Evolutionary conservation across 1,140 invertebrate species (phyloP), one percentile per base, ranked within the genome.

Genomic region (Branchinecta lindahli): DNA sequence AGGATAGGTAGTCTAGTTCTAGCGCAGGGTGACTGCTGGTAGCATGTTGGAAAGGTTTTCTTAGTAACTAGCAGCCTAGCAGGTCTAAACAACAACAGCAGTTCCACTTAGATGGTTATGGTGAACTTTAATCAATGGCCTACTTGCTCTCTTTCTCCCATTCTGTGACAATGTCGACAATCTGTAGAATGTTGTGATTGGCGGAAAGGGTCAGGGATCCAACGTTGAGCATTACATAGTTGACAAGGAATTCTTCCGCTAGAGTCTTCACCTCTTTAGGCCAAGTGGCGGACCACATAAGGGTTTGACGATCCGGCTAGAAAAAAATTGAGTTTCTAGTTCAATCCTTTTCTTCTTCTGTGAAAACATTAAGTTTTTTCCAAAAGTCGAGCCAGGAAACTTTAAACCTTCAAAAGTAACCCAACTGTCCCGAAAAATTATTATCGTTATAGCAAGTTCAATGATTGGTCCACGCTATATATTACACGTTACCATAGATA

Each of bases 101-200:
- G 33, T 33, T 33, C 33, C 33, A 33, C 5, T 33, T 33, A 1
- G 33, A 33, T 33, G 33, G 33, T 5, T 33, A 5, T 33, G 33
- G 33, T 33, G 5, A 33, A 5, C 33, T 33, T 33, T 33, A 33
- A 33, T 33, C 33, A 33, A 33, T 1, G 33, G 33, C 87, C 83
- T 81, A 90, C 88, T 91, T 92, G 68, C 85, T 81, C 81, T 91
- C 88, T 77, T 92, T 94, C 76, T 92, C 90, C 74, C 87, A 83
- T 80, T 94, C 92, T 77, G 89, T 85, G 76, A 92, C 95, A 68
- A 97, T 88, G 80, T 96, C 92, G 72, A 96, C 83, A 75, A 96
- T 94, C 81, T 97, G 94, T 68, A 91, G 81, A 77, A 98, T 98
- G 77, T 98, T 97, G 79, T 97, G 94, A 81, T 98, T 98, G 20